Percentiles rank a stretch among this genome's conserved stretches.
These are phyloP conservation scores for Meliscaeva auricollis DNA, from an alignment of 2,888 invertebrate species.

Conservation along the genomic window DNA sequence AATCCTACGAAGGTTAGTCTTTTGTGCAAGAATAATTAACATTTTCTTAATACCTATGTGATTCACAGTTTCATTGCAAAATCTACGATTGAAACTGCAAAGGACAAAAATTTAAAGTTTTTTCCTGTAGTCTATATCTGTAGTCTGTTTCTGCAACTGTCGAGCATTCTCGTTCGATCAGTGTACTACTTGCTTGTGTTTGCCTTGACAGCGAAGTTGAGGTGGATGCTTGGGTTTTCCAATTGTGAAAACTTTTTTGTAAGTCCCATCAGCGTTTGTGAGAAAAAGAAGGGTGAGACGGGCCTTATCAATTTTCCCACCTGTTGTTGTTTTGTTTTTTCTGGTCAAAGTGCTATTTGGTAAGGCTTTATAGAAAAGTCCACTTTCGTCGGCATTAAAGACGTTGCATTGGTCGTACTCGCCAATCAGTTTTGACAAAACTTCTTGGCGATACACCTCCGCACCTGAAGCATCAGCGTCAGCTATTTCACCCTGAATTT, in stretches of 20 bases:
- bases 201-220: too few relatives aligned
- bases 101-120: too few relatives aligned
- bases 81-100: too few relatives aligned
- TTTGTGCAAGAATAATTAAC: too few relatives aligned
- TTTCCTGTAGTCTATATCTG: too few relatives aligned
- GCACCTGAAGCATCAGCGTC: constrained; percentile 7
- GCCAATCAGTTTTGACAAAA: constrained; percentile 9
- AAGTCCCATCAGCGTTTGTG: constrained; percentile 6
- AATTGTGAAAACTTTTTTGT: constrained; percentile 12
- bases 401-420: constrained; percentile 20
- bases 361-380: constrained; percentile 4
- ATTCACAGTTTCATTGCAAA: too few relatives aligned
- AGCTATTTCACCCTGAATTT: constrained; percentile 13
- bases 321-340: background rate
- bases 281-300: constrained; percentile 4
- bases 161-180: too few relatives aligned
- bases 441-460: constrained; percentile 2
- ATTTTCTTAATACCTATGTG: too few relatives aligned
- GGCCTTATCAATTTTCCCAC: background rate
- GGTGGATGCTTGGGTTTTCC: constrained; percentile 8
- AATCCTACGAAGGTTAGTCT: too few relatives aligned
- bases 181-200: too few relatives aligned
- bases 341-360: background rate
- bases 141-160: too few relatives aligned
- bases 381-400: constrained; percentile 23